Evolutionary conservation across 92 coral and sea anemone genomes (phyloP).

Genomic region (Heteractis magnifica): DNA sequence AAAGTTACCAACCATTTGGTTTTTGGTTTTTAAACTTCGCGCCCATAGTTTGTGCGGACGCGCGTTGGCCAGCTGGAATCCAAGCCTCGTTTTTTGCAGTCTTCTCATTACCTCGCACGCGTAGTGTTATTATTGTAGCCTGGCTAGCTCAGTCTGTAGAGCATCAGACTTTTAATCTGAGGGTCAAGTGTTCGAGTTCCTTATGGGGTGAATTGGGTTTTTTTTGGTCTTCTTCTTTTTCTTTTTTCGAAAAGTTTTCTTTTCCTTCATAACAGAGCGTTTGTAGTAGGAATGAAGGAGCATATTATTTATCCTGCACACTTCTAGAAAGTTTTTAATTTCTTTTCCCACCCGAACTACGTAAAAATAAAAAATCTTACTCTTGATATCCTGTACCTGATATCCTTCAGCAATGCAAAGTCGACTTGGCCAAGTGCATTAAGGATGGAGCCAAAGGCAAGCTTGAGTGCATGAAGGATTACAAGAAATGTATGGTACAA

Average conservation of each 20-base stretch:
- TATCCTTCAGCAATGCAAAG: slow-evolving; percentile 54
- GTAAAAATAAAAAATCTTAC: too few relatives aligned
- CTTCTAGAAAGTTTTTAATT: background rate
- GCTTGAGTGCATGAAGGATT: slow-evolving; percentile 37
- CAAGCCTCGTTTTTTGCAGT: background rate
- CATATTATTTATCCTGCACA: background rate
- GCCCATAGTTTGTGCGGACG: too few relatives aligned
- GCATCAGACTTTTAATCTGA: slow-evolving; percentile 99
- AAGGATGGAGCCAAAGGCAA: slow-evolving; percentile 16
- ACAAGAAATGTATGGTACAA: slow-evolving; percentile 59
- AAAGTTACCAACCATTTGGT: too few relatives aligned
- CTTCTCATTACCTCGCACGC: background rate
- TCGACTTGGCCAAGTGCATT: background rate
- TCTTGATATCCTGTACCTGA: too few relatives aligned
- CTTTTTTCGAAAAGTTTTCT: too few relatives aligned
- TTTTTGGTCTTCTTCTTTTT: background rate
- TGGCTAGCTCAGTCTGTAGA: slow-evolving; percentile 99
- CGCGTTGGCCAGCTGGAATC: too few relatives aligned
- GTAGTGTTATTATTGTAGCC: slow-evolving; percentile 27
- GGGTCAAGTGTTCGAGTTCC: slow-evolving; percentile 97
- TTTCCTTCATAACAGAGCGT: too few relatives aligned
- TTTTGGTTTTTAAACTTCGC: too few relatives aligned
- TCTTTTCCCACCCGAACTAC: background rate
- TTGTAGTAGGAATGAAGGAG: too few relatives aligned
- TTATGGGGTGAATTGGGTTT: slow-evolving; percentile 37